Evolutionary conservation across 2,113 vertebrate genomes (phyloP).

Genomic region (Felis chaus): DNA sequence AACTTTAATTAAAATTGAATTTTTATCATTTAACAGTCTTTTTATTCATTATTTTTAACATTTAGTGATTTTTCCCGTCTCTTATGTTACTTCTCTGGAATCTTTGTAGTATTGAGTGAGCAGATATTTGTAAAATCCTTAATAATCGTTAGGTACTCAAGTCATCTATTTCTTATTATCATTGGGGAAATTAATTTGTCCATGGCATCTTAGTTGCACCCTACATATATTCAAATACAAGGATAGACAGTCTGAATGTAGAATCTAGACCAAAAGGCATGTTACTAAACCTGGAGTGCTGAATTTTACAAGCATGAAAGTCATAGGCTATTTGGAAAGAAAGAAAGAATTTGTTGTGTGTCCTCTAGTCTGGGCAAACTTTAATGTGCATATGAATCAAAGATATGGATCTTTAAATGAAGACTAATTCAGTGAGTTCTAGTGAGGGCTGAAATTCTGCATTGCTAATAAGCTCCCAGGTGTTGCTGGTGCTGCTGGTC

Average conservation of each 20-base stretch:
- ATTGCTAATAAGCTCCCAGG: background rate
- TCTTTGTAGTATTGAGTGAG: constrained; percentile 17
- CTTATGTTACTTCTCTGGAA: background rate
- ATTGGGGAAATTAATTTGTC: background rate
- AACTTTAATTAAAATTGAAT: constrained; percentile 5
- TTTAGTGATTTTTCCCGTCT: background rate
- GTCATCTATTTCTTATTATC: background rate
- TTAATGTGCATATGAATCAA: background rate
- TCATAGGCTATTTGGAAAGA: background rate
- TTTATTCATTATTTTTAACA: background rate
- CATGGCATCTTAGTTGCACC: background rate
- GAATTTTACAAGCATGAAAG: background rate
- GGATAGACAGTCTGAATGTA: background rate
- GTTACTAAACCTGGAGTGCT: background rate
- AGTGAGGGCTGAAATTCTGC: background rate
- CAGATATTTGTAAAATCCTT: background rate
- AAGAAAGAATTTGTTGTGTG: background rate
- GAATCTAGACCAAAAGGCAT: background rate
- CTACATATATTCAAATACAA: background rate
- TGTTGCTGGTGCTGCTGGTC: background rate
- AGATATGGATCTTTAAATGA: background rate
- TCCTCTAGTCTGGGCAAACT: background rate
- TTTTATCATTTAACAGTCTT: background rate
- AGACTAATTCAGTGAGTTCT: background rate
- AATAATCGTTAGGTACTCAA: background rate